A percentile compares a stretch with the other conserved stretches of the same genome.
These are phyloP conservation scores for Erinaceus europaeus DNA, from an alignment of 2,113 vertebrate genomes.

Conservation along the genomic window DNA sequence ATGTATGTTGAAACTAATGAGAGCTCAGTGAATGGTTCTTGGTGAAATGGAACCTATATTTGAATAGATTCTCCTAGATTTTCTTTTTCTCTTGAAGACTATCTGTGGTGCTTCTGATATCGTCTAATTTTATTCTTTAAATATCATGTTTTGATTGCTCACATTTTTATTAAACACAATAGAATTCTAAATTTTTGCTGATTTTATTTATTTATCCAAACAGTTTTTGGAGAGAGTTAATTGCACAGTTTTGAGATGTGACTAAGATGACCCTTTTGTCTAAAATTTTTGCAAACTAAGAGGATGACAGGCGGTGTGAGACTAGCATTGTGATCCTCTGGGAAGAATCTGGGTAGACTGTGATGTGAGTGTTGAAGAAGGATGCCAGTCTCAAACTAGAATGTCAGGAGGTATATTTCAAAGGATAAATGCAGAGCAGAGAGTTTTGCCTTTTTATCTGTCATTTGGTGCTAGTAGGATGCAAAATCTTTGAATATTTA, in stretches of 20 bases:
- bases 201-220: not conserved
- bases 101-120: not conserved
- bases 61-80: not conserved
- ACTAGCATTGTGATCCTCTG: not conserved
- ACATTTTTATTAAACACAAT: not conserved
- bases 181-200: not conserved
- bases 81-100: not conserved
- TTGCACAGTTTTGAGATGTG: not conserved
- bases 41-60: not conserved
- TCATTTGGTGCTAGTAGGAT: not conserved
- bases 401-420: not conserved
- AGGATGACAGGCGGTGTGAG: not conserved
- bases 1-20: not conserved
- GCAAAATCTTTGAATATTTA: not conserved
- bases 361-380: not conserved
- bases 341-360: too few species aligned
- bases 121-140: not conserved
- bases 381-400: rapidly evolving
- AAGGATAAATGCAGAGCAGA: not conserved
- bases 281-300: not conserved
- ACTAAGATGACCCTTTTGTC: not conserved
- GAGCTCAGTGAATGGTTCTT: not conserved
- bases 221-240: not conserved
- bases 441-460: not conserved
- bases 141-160: not conserved